Evolutionary conservation across 2,113 vertebrate genomes (phyloP).

Genomic region (Herpetotheres cachinnans): DNA sequence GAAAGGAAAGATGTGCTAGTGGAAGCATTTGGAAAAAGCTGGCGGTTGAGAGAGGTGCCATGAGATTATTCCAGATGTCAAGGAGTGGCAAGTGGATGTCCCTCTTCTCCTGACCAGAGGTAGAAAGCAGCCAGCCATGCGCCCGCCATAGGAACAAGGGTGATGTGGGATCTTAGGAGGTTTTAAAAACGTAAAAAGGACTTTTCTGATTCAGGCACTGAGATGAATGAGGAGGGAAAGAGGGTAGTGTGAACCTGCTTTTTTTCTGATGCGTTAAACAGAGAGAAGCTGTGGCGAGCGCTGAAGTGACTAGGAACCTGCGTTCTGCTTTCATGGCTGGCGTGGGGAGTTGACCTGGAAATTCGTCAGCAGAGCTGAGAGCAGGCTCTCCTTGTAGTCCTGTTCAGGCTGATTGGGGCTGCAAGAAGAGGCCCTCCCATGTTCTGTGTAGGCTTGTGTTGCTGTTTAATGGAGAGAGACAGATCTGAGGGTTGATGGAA

Average conservation of each 20-base stretch:
- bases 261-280: background rate
- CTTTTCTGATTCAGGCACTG: background rate
- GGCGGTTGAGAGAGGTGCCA: background rate
- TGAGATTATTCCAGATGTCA: background rate
- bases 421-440: background rate
- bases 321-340: accelerated
- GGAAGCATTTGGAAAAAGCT: background rate
- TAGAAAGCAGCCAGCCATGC: background rate
- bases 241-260: background rate
- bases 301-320: accelerated
- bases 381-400: background rate
- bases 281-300: accelerated
- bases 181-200: accelerated
- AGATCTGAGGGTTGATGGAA: background rate
- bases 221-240: background rate
- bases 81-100: background rate
- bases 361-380: accelerated
- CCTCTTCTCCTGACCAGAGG: background rate
- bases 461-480: background rate
- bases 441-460: accelerated
- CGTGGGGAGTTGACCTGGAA: accelerated
- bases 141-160: accelerated
- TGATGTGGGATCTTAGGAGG: background rate
- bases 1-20: background rate
- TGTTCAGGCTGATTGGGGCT: background rate